Conservation (phyloP, 2,797 vertebrate genomes). For the Sebastolobus altivelis region DNA sequence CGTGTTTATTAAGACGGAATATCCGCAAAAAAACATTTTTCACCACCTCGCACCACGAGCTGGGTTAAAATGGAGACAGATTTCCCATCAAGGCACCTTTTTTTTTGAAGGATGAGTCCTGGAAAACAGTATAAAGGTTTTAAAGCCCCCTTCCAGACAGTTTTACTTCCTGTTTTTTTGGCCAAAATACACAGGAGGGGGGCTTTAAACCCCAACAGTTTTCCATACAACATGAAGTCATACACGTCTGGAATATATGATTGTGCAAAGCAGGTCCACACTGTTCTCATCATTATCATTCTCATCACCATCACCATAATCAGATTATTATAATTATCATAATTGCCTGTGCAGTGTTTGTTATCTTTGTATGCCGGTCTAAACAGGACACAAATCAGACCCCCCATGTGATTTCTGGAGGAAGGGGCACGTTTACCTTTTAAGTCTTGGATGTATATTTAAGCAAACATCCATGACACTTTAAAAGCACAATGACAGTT, state of each 20-base stretch:
- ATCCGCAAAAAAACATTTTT: background rate
- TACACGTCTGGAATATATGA: constrained; percentile 32
- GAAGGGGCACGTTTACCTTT: constrained; percentile 29
- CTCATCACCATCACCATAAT: constrained; percentile 60
- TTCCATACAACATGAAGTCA: constrained; percentile 20
- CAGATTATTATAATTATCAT: constrained; percentile 73
- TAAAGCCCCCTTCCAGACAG: background rate
- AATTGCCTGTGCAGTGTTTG: constrained; percentile 65
- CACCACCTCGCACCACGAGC: background rate
- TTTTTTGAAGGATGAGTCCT: constrained; percentile 14
- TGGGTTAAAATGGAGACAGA: constrained; percentile 16
- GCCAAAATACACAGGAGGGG: no score
- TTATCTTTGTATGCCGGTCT: constrained; percentile 56
- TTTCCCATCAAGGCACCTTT: background rate
- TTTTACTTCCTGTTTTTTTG: background rate
- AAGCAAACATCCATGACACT: constrained; percentile 42
- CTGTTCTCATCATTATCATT: constrained; percentile 58
- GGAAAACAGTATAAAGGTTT: constrained; percentile 10
- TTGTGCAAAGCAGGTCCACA: constrained; percentile 27
- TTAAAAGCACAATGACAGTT: background rate
- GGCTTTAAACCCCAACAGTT: no score
- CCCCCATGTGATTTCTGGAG: constrained; percentile 28
- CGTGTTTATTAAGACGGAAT: constrained; percentile 11
- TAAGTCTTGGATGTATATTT: constrained; percentile 27
- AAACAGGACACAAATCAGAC: constrained; percentile 60